phyloP scores from a whole-genome alignment of 2,888 invertebrate species.

The Trachelus troglodyta region DNA sequence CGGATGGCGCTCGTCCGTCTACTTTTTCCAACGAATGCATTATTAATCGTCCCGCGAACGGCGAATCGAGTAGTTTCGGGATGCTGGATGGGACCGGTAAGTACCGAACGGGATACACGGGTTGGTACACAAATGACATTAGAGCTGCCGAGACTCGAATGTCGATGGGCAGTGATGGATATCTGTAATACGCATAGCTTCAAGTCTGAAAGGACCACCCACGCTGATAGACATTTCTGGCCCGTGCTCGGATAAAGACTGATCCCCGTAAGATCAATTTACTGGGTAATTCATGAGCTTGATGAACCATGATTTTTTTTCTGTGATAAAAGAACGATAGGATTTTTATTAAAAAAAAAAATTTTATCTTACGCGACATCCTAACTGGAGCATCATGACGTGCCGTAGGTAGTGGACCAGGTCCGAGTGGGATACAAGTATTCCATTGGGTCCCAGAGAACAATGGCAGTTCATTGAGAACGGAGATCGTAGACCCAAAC shows the following conservation, averaged over 20 bases:
- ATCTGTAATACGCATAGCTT: slow-evolving; percentile 4
- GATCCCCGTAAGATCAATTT: neutral
- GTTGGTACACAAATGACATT: slow-evolving; percentile 1
- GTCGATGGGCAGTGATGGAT: slow-evolving; percentile 9
- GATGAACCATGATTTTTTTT: neutral
- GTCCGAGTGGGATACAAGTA: neutral
- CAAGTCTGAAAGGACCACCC: slow-evolving; percentile 4
- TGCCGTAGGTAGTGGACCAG: neutral
- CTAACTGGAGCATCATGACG: too few species aligned
- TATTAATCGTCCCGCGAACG: neutral
- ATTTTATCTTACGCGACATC: too few species aligned
- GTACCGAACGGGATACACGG: neutral
- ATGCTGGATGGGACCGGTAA: neutral
- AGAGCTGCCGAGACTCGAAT: slow-evolving; percentile 4
- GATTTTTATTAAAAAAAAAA: neutral
- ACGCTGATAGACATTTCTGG: neutral
- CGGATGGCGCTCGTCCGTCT: neutral
- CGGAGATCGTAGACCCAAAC: neutral
- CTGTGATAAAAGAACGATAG: neutral
- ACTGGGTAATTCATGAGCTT: neutral
- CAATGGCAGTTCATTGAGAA: neutral
- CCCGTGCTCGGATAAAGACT: neutral
- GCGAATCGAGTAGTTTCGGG: neutral
- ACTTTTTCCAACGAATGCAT: slow-evolving; percentile 3
- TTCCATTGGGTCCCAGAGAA: neutral